Percentiles rank a stretch among this genome's conserved stretches.
Evolutionary conservation across 2,888 invertebrate genomes (phyloP).

Genomic region (Mesorhabditis belari): DNA sequence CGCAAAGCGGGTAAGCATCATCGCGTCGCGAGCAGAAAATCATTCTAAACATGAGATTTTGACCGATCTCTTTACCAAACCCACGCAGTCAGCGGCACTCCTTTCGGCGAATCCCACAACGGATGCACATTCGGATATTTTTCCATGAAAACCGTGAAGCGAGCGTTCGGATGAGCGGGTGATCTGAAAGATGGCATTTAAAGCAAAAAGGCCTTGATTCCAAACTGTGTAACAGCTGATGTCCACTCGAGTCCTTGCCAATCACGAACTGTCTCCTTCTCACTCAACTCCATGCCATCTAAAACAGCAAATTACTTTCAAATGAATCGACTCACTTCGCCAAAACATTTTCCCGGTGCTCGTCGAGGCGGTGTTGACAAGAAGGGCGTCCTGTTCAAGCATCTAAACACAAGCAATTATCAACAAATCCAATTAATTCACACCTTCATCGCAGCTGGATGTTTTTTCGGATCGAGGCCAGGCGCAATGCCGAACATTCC

Average conservation of each 20-base stretch:
- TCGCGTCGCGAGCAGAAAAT: conserved; percentile 74
- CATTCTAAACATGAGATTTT: not conserved
- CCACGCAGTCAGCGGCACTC: conserved; percentile 84
- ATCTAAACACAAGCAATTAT: conserved; percentile 68
- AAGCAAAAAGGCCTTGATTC: conserved; percentile 55
- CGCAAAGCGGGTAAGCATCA: conserved; percentile 61
- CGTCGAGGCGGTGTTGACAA: conserved; percentile 91
- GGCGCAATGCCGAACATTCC: conserved; percentile 94
- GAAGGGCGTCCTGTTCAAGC: conserved; percentile 77
- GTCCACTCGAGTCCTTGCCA: conserved; percentile 26
- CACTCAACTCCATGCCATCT: not conserved
- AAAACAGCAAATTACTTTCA: not conserved
- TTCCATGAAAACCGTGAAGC: conserved; percentile 83
- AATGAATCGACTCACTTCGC: conserved; percentile 66
- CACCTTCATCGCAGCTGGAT: conserved; percentile 65
- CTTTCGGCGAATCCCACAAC: conserved; percentile 72
- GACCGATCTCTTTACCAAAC: not conserved
- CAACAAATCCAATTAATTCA: not conserved
- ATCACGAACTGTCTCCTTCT: conserved; percentile 6
- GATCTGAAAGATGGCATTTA: conserved; percentile 10
- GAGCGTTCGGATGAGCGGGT: conserved; percentile 90
- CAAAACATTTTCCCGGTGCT: conserved; percentile 90
- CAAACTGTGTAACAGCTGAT: conserved; percentile 50
- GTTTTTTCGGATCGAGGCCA: conserved; percentile 78
- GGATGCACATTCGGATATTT: conserved; percentile 88